Conservation (phyloP, 2,113 vertebrate species). For the Neotoma lepida region DNA sequence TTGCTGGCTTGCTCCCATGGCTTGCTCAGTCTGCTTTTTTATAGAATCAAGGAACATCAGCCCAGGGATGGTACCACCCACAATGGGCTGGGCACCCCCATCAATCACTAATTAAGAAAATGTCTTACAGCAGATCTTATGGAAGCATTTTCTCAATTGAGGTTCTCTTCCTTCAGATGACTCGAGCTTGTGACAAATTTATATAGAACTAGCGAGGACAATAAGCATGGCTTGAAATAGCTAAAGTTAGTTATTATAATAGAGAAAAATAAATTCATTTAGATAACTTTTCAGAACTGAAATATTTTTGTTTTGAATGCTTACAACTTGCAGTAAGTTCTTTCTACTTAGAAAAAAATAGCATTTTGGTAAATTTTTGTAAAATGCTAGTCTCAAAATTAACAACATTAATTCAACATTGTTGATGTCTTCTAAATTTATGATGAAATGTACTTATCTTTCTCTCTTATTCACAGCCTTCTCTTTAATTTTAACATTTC, state of each 20-base stretch:
- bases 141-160: not conserved
- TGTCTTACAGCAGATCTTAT: not conserved
- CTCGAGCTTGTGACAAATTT: not conserved
- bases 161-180: not conserved
- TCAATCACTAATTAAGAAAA: not conserved
- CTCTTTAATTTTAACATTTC: not conserved
- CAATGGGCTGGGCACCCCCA: not conserved
- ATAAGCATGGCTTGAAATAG: not conserved
- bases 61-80: not conserved
- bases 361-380: slow-evolving; percentile 3
- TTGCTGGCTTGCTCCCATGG: not conserved
- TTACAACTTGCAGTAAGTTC: slow-evolving; percentile 37
- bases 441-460: slow-evolving; percentile 1
- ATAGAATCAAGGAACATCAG: not conserved
- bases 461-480: not conserved
- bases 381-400: slow-evolving; percentile 48
- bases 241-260: slow-evolving; percentile 6
- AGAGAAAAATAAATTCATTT: not conserved
- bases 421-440: not conserved
- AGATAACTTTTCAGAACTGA: not conserved
- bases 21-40: not conserved
- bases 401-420: not conserved
- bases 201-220: not conserved
- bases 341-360: slow-evolving; percentile 54
- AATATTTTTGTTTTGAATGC: slow-evolving; percentile 1